A percentile compares a stretch with the other conserved stretches of the same genome.
Evolutionary conservation across 1,140 invertebrate genomes (phyloP).

Genomic region (fruit fly (Drosophila melanogaster)): Release_6_plus_ISO1_MT NT_033777.3:29807001-29807500

Average conservation of each 20-base stretch:
- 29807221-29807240: constrained; percentile 24
- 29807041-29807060: neutral
- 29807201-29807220: constrained; percentile 8
- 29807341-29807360: constrained; percentile 69
- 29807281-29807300: constrained; percentile 22
- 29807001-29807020: constrained; percentile 21
- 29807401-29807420: constrained; percentile 81
- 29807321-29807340: constrained; percentile 54
- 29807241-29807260: constrained; percentile 32
- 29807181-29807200: constrained; percentile 1
- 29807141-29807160: neutral
- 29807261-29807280: constrained; percentile 19
- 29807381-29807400: constrained; percentile 79
- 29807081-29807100: neutral
- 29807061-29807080: neutral
- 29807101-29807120: neutral
- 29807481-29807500: constrained; percentile 83
- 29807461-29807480: constrained; percentile 83
- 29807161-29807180: constrained; percentile 2
- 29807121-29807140: neutral
- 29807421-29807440: constrained; percentile 68
- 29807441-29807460: constrained; percentile 74
- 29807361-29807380: constrained; percentile 74
- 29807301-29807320: constrained; percentile 36
- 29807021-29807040: constrained; percentile 17